A percentile compares a stretch with the other conserved stretches of the same genome.
Conservation (phyloP, 2,888 invertebrate genomes). For the Periphyllus acericola region DNA sequence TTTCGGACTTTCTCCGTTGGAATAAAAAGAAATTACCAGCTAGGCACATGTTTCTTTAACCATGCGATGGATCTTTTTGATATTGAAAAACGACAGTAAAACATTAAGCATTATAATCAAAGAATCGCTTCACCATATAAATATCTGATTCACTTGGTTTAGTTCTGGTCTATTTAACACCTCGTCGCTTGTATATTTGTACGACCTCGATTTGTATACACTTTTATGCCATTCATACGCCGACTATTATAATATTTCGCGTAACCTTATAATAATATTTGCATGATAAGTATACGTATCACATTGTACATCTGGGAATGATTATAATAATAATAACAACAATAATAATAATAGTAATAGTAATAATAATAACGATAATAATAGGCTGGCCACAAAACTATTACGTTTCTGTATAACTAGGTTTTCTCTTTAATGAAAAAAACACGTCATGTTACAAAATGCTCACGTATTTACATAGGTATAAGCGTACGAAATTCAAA, state of each 20-base stretch:
- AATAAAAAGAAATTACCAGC: neutral
- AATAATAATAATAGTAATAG: neutral
- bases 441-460: slow-evolving; percentile 13
- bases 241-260: slow-evolving; percentile 44
- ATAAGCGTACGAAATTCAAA: neutral
- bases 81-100: slow-evolving; percentile 12
- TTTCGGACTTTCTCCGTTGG: neutral
- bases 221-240: slow-evolving; percentile 49
- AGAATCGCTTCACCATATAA: slow-evolving; percentile 16
- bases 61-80: neutral
- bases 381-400: neutral
- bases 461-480: neutral
- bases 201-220: slow-evolving; percentile 57
- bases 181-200: slow-evolving; percentile 44
- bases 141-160: slow-evolving; percentile 51
- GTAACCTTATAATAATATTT: slow-evolving; percentile 47
- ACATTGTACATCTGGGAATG: slow-evolving; percentile 17
- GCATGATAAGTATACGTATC: slow-evolving; percentile 25
- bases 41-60: neutral
- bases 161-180: slow-evolving; percentile 60
- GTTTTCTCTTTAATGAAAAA: slow-evolving; percentile 39
- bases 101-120: slow-evolving; percentile 44
- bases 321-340: slow-evolving; percentile 28
- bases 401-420: neutral
- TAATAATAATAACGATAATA: neutral